Conservation (phyloP, 2,113 vertebrate genomes). For the Pseudopipra pipra region DNA sequence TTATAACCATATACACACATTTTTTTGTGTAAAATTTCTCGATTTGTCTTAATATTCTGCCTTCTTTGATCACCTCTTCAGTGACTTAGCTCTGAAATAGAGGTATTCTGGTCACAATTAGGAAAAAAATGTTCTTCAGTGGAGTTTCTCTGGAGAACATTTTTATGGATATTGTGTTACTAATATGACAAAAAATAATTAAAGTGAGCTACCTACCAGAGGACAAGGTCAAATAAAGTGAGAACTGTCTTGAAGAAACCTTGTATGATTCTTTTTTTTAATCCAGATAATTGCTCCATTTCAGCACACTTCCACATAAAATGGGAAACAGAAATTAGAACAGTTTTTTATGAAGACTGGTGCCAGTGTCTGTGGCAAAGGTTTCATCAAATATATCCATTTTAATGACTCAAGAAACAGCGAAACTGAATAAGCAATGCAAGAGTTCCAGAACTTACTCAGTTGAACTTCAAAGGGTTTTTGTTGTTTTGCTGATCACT, state of each 20-base stretch:
- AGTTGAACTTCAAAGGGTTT: neutral
- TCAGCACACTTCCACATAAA: neutral
- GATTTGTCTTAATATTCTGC: neutral
- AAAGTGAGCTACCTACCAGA: neutral
- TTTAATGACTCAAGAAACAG: neutral
- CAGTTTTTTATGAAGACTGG: neutral
- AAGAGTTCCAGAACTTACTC: neutral
- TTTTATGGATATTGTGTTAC: neutral
- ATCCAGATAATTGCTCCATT: neutral
- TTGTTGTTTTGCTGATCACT: neutral
- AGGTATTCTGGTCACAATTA: neutral
- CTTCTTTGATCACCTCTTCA: neutral
- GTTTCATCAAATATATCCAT: neutral
- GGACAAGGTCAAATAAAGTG: neutral
- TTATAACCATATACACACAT: neutral
- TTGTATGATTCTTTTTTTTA: neutral
- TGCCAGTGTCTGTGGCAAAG: neutral
- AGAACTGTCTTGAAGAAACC: neutral
- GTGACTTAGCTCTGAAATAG: neutral
- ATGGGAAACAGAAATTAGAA: neutral
- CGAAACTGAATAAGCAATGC: neutral
- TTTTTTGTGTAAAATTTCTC: neutral
- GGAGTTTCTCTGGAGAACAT: neutral
- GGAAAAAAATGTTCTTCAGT: neutral
- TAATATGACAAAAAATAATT: neutral